Conservation (phyloP, 2,888 invertebrate species). For the Polietes domitor region DNA sequence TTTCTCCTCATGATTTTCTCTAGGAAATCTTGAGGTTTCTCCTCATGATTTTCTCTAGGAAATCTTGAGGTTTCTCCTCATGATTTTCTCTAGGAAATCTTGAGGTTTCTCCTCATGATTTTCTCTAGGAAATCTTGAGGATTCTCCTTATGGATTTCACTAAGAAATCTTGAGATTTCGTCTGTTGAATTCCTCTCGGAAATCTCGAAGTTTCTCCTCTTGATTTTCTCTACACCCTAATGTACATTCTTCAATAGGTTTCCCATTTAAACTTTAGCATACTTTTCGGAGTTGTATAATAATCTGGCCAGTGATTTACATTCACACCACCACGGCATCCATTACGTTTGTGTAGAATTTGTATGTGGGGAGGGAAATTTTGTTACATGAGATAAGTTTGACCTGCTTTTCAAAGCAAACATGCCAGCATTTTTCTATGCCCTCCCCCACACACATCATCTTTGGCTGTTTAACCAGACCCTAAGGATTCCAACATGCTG, state of each 20-base stretch:
- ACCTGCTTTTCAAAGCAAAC: background rate
- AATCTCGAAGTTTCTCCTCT: background rate
- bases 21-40: no score
- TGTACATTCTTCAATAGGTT: background rate
- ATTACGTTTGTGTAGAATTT: background rate
- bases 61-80: no score
- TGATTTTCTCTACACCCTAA: no score
- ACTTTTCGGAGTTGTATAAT: constrained; percentile 3
- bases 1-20: no score
- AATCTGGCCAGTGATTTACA: constrained; percentile 14
- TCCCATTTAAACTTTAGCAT: background rate
- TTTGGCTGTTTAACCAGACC: background rate
- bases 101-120: no score
- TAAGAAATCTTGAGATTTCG: no score
- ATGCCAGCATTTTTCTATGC: background rate
- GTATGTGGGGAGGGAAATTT: background rate
- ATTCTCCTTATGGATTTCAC: no score
- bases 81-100: no score
- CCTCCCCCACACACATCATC: background rate
- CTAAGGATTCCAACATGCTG: background rate
- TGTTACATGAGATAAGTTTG: background rate
- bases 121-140: no score
- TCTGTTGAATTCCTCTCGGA: no score
- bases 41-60: no score
- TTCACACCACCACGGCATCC: background rate